Evolutionary conservation across 2,888 invertebrate species (phyloP).

Genomic region (Neoscelio sp.): DNA sequence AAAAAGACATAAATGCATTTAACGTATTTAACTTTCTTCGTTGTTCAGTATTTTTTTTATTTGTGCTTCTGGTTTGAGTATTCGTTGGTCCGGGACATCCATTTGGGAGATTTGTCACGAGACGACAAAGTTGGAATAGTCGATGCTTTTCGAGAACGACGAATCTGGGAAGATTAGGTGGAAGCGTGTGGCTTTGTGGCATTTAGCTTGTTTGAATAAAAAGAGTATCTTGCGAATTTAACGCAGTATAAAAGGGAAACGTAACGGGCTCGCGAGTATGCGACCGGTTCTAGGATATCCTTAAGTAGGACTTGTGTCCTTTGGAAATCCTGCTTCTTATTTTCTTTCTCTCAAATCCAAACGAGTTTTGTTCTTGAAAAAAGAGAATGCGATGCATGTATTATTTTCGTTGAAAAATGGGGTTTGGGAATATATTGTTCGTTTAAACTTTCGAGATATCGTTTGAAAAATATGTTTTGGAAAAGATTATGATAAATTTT

Average conservation of each 20-base stretch:
- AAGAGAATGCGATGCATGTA: not conserved
- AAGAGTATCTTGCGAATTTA: constrained; percentile 17
- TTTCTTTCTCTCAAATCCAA: constrained; percentile 25
- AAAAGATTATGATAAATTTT: constrained; percentile 54
- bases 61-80: no score
- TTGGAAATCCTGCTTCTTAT: constrained; percentile 35
- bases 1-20: constrained; percentile 34
- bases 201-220: constrained; percentile 13
- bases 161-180: not conserved
- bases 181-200: constrained; percentile 16
- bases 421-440: no score
- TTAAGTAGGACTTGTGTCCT: constrained; percentile 37
- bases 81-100: not conserved
- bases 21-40: constrained; percentile 44
- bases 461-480: no score
- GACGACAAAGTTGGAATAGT: not conserved
- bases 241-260: constrained; percentile 25
- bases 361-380: constrained; percentile 28
- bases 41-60: constrained; percentile 27
- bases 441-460: no score
- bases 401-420: not conserved
- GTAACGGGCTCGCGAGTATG: constrained; percentile 23
- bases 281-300: constrained; percentile 50
- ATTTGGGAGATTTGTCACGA: not conserved
- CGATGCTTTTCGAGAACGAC: not conserved